phyloP scores from a whole-genome alignment of 92 coral and sea anemone species.

The Actinostola sp. region DNA sequence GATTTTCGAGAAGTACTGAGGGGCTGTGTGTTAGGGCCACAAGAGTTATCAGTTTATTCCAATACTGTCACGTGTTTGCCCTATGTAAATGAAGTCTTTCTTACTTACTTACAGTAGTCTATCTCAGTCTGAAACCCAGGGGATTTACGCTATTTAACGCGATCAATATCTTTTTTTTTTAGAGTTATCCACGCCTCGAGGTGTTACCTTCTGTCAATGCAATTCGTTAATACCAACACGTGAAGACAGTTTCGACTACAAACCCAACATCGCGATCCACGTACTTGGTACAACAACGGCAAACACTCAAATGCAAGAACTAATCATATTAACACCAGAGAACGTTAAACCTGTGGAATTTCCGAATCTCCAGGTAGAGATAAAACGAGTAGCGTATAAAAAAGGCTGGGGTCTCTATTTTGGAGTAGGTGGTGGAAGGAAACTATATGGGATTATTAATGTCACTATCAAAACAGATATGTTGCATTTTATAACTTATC shows the following conservation, averaged over 20 bases:
- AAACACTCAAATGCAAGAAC: not conserved
- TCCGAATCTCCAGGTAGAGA: constrained; percentile 8
- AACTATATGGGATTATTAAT: too few species aligned
- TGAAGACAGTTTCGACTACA: constrained; percentile 26
- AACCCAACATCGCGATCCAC: not conserved
- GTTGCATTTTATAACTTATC: too few species aligned
- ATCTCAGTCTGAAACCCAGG: too few species aligned
- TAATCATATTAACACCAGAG: constrained; percentile 23
- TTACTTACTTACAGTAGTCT: too few species aligned
- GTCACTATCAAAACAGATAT: too few species aligned
- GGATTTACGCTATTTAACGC: too few species aligned
- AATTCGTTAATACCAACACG: constrained; percentile 11
- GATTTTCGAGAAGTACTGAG: too few species aligned
- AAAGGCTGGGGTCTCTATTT: too few species aligned
- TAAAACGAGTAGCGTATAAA: not conserved
- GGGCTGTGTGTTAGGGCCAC: not conserved
- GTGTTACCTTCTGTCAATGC: constrained; percentile 11
- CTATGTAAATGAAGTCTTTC: too few species aligned
- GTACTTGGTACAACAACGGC: not conserved
- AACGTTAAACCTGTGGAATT: not conserved
- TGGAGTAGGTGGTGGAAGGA: too few species aligned
- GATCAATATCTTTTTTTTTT: not conserved
- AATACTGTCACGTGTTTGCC: too few species aligned
- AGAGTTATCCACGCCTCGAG: constrained; percentile 7
- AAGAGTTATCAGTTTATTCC: too few species aligned